A percentile compares a stretch with the other conserved stretches of the same genome.
phyloP scores from a whole-genome alignment of 2,888 invertebrate genomes.

The Lepetodrilus schrolli region DNA sequence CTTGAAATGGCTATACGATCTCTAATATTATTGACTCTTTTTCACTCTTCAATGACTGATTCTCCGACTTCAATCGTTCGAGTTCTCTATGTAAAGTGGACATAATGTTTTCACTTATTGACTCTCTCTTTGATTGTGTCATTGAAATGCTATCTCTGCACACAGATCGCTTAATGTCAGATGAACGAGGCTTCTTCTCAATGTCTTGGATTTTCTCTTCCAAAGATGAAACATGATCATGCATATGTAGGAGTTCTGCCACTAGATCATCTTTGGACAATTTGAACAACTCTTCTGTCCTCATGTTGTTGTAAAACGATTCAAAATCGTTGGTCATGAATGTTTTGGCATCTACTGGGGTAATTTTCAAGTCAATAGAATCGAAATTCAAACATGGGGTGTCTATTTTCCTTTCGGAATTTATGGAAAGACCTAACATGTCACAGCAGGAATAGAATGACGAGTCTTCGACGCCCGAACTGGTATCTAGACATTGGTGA shows the following conservation, averaged over 20 bases:
- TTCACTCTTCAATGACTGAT: constrained; percentile 41
- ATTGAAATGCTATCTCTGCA: too few species aligned
- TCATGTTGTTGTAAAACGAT: constrained; percentile 31
- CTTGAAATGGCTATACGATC: neutral
- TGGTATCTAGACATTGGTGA: neutral
- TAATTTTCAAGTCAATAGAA: too few species aligned
- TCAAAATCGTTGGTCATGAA: constrained; percentile 47
- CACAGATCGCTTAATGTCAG: too few species aligned
- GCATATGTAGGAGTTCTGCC: constrained; percentile 35
- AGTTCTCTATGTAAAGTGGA: constrained; percentile 28
- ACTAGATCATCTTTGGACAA: constrained; percentile 41
- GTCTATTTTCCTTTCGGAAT: too few species aligned
- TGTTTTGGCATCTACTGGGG: too few species aligned
- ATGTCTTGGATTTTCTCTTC: constrained; percentile 5
- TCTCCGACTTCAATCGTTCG: constrained; percentile 36
- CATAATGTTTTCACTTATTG: neutral
- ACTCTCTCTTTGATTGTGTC: too few species aligned
- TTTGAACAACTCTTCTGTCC: constrained; percentile 38
- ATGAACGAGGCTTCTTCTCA: neutral
- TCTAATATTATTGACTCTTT: constrained; percentile 34
- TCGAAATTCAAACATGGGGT: neutral
- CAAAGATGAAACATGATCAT: constrained; percentile 29
- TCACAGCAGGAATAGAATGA: neutral
- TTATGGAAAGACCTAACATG: too few species aligned
- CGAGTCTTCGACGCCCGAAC: neutral